These are phyloP conservation scores for Caenorhabditis sp. DNA, from an alignment of 2,888 invertebrate genomes.

Conservation along the genomic window DNA sequence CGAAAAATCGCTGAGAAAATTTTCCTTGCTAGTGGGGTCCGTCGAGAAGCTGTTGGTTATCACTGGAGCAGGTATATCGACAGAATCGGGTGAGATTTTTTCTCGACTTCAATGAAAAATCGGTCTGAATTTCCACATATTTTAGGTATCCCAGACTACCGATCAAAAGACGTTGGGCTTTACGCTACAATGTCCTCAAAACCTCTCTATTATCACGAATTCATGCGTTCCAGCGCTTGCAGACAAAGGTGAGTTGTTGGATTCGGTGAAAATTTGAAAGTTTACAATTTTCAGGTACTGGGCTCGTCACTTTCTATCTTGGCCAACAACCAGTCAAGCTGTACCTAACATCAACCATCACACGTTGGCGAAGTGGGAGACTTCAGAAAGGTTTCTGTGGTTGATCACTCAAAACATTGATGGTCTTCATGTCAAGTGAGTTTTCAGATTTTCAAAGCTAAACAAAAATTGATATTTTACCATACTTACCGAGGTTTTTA, in stretches of 20 bases:
- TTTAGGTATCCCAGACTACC: slow-evolving; percentile 88
- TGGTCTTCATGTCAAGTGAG: slow-evolving; percentile 87
- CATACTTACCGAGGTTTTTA: no score
- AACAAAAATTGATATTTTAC: no score
- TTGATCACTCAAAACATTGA: slow-evolving; percentile 97
- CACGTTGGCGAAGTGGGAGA: slow-evolving; percentile 87
- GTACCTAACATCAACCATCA: slow-evolving; percentile 90
- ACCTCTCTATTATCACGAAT: slow-evolving; percentile 92
- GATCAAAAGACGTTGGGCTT: slow-evolving; percentile 75
- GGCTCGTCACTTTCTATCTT: slow-evolving; percentile 96
- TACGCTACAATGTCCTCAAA: slow-evolving; percentile 87
- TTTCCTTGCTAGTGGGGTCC: slow-evolving; percentile 33
- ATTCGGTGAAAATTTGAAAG: no score
- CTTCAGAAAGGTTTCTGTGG: slow-evolving; percentile 86
- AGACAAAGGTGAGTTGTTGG: slow-evolving; percentile 64
- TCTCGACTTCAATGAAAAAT: neutral
- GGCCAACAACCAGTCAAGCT: slow-evolving; percentile 89
- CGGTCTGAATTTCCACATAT: neutral
- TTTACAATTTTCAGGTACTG: slow-evolving; percentile 87
- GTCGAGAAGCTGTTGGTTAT: slow-evolving; percentile 86
- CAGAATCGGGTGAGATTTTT: slow-evolving; percentile 88
- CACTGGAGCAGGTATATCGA: slow-evolving; percentile 97
- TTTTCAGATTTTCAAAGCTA: no score
- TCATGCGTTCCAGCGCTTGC: slow-evolving; percentile 85
- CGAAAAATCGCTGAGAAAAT: slow-evolving; percentile 34